phyloP scores from a whole-genome alignment of 2,888 invertebrate species.

The Anoplius nigerrimus region DNA sequence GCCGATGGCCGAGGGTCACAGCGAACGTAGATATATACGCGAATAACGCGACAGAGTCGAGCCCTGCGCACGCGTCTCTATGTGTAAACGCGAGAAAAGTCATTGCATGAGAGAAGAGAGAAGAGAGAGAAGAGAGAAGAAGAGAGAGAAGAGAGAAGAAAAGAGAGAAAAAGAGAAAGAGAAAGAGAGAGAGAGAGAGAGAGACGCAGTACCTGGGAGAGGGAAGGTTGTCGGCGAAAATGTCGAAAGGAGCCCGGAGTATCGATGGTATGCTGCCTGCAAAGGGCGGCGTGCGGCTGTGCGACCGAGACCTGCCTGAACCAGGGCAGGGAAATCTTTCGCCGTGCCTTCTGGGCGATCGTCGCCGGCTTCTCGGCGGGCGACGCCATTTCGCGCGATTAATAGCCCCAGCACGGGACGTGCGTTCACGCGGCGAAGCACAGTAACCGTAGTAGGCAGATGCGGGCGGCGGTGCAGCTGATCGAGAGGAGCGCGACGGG shows the following conservation, averaged over 20 bases:
- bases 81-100: background rate
- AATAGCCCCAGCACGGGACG: slow-evolving; percentile 8
- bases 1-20: too few species aligned
- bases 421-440: slow-evolving; percentile 40
- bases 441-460: slow-evolving; percentile 54
- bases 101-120: background rate
- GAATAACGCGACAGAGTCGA: background rate
- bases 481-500: slow-evolving; percentile 13
- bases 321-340: slow-evolving; percentile 94
- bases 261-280: slow-evolving; percentile 93
- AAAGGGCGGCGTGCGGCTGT: slow-evolving; percentile 84
- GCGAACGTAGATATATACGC: background rate
- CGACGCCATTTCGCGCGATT: slow-evolving; percentile 62
- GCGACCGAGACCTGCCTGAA: slow-evolving; percentile 88
- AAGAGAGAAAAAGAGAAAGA: background rate
- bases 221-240: slow-evolving; percentile 82
- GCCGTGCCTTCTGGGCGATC: slow-evolving; percentile 81
- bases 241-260: slow-evolving; percentile 89
- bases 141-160: background rate
- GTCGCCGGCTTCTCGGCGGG: slow-evolving; percentile 70
- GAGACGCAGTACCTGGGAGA: slow-evolving; percentile 76
- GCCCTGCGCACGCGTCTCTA: slow-evolving; percentile 1
- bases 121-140: slow-evolving; percentile 7
- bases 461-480: slow-evolving; percentile 43
- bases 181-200: background rate